Evolutionary conservation across 2,797 vertebrate species (phyloP).

Genomic region (Acomys russatus): DNA sequence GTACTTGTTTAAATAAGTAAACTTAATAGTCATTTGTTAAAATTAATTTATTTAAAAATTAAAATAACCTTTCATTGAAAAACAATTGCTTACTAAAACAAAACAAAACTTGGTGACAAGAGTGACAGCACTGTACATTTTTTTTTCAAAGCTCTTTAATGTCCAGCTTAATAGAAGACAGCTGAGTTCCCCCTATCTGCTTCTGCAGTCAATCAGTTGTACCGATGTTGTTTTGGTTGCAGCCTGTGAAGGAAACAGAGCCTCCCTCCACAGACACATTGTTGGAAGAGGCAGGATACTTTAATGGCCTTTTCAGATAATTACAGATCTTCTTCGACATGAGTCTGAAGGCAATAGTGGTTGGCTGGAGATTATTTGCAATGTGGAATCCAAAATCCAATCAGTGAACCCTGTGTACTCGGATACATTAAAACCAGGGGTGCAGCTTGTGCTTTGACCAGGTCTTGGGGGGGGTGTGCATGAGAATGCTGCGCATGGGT

Average conservation of each 20-base stretch:
- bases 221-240: constrained; percentile 78
- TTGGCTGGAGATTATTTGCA: constrained; percentile 60
- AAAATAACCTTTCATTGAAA: constrained; percentile 60
- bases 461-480: constrained; percentile 7
- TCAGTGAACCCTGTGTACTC: constrained; percentile 53
- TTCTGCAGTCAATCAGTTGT: constrained; percentile 76
- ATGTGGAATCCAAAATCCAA: constrained; percentile 52
- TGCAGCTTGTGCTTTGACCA: constrained; percentile 43
- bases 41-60: constrained; percentile 32
- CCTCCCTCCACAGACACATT: constrained; percentile 46
- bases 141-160: constrained; percentile 76
- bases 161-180: constrained; percentile 78
- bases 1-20: constrained; percentile 43
- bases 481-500: background rate
- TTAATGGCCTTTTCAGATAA: constrained; percentile 69
- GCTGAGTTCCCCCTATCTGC: constrained; percentile 69
- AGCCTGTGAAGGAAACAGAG: constrained; percentile 71
- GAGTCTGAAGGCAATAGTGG: constrained; percentile 19
- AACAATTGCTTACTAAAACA: constrained; percentile 48
- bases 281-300: constrained; percentile 60
- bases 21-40: constrained; percentile 35
- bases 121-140: constrained; percentile 66
- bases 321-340: constrained; percentile 49
- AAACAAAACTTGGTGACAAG: constrained; percentile 48
- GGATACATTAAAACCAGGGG: constrained; percentile 53